Conservation (phyloP, 1,140 invertebrate genomes). For the Bombus superbus region DNA sequence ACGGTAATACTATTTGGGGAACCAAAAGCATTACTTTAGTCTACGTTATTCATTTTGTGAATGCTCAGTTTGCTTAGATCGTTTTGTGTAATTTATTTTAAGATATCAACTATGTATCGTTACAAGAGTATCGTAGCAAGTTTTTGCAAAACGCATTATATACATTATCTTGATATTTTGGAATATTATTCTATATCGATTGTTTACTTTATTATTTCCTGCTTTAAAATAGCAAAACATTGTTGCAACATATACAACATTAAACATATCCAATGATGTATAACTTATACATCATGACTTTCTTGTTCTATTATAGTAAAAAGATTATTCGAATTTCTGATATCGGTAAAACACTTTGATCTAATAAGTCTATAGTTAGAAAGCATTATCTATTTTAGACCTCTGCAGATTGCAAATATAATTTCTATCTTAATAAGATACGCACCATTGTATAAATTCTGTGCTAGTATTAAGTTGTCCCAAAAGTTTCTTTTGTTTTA, state of each 20-base stretch:
- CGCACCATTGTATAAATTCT: neutral
- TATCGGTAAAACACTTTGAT: neutral
- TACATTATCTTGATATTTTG: neutral
- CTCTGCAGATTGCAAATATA: neutral
- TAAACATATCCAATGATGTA: neutral
- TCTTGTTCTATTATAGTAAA: neutral
- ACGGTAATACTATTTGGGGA: neutral
- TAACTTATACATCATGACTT: neutral
- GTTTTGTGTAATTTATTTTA: neutral
- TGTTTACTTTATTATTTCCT: no score
- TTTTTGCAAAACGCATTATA: neutral
- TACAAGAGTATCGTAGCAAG: neutral
- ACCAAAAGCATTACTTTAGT: neutral
- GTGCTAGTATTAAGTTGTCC: neutral
- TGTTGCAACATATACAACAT: neutral
- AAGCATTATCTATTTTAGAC: neutral
- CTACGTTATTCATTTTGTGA: neutral
- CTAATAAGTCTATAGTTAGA: neutral
- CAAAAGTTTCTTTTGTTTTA: no score
- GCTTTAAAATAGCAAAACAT: neutral
- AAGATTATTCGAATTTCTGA: neutral
- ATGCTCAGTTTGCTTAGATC: neutral
- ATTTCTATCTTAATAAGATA: constrained; percentile 16
- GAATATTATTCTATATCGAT: neutral
- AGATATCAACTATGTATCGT: neutral